phyloP scores from a whole-genome alignment of 2,113 vertebrate species.

The Stigmatopora argus region DNA sequence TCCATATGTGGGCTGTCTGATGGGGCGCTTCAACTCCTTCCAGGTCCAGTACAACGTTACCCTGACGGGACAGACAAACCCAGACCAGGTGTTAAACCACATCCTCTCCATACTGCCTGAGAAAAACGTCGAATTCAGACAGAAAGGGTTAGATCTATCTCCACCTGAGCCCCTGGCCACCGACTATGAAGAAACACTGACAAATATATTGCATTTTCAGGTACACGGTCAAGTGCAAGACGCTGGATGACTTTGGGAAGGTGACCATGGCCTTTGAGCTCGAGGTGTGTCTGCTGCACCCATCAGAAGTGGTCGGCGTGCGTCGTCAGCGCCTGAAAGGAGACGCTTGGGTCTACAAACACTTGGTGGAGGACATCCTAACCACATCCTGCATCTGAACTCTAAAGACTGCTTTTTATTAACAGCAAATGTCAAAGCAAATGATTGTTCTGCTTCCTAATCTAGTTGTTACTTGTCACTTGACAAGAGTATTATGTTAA shows the following conservation, averaged over 20 bases:
- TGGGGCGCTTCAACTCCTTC: background rate
- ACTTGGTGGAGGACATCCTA: slow-evolving; percentile 87
- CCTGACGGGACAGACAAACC: slow-evolving; percentile 78
- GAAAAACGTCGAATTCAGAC: slow-evolving; percentile 83
- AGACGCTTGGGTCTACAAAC: slow-evolving; percentile 95
- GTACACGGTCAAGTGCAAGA: slow-evolving; percentile 87
- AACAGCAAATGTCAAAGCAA: background rate
- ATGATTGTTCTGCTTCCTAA: background rate
- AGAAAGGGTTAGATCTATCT: slow-evolving; percentile 81
- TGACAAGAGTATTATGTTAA: background rate
- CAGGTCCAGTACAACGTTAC: slow-evolving; percentile 92
- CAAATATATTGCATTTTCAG: slow-evolving; percentile 50
- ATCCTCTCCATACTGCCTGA: slow-evolving; percentile 77
- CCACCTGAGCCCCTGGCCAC: background rate
- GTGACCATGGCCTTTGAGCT: slow-evolving; percentile 88
- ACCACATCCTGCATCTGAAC: slow-evolving; percentile 74
- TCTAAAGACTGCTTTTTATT: slow-evolving; percentile 2
- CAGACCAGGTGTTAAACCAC: slow-evolving; percentile 84
- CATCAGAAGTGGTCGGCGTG: slow-evolving; percentile 78
- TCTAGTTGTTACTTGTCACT: background rate
- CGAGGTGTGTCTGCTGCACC: slow-evolving; percentile 86
- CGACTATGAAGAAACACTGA: background rate
- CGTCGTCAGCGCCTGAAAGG: slow-evolving; percentile 86
- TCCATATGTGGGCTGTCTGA: background rate
- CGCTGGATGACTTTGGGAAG: slow-evolving; percentile 83